Base-by-base conservation (phyloP, 2,113 vertebrate species). In the Ardeotis arabs region DNA sequence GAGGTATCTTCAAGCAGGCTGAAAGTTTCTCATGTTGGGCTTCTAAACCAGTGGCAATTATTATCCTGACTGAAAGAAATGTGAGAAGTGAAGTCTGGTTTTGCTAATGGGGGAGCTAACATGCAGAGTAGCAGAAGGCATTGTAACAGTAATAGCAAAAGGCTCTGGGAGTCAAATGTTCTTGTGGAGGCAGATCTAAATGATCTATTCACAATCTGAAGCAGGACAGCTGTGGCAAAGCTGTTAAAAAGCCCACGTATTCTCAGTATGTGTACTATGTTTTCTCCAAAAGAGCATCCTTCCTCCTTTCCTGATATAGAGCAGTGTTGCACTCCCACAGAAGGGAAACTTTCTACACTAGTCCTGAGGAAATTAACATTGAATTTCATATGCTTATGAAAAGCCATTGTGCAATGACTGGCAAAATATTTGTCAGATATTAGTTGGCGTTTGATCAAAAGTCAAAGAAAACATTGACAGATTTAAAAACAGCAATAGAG, bases 271-370 rank as follows among this genome's bases (percentile, higher is more conserved):
- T 5, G 3, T 82, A 8, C 24, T 76, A 12, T 55, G 24, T 9
- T n/a, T 84, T 80, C 78, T 77, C 33, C 68, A 84, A 92, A 96
- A 94, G 80, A 92, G 35, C 58, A 78, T 84, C 47, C 52, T 78
- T 89, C 45, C 82, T 88, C 18, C 60, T 76, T 66, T 62, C 24
- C 69, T 87, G 20, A n/a, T 81, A 45, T 1, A 86, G 20, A 75
- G 2, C 24, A 56, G 44, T 18, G 6, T 28, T 92, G 27, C 56
- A 77, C 14, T 73, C 37, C 52, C 37, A 55, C 52, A 84, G 68
- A 75, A 64, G 24, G 12, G 23, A 84, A 86, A 44, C 11, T 63
- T 87, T 59, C 47, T 70, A 2, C 50, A 37, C 78, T 75, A 64
- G 52, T 63, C 53, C 25, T 76, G 23, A 37, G 55, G 45, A 93